Conservation (phyloP, 2,113 vertebrate species). For the Arizona elegans region DNA sequence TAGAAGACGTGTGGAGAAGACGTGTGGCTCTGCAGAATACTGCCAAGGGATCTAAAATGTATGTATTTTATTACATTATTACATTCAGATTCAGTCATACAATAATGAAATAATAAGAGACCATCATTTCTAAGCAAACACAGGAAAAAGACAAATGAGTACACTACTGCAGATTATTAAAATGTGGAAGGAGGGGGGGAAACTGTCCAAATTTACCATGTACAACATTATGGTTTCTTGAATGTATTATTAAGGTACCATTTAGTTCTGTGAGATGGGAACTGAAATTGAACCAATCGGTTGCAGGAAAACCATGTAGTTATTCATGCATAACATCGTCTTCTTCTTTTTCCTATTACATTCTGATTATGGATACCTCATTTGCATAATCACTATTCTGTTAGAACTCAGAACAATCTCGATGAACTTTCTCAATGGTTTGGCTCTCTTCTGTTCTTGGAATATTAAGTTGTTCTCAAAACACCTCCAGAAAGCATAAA, state of each 20-base stretch:
- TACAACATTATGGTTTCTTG: constrained; percentile 11
- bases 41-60: neutral
- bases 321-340: neutral
- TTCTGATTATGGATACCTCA: neutral
- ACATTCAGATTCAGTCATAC: neutral
- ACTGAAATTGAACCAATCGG: neutral
- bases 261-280: constrained; percentile 10
- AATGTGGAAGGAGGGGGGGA: neutral
- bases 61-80: neutral
- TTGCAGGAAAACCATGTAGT: neutral
- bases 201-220: neutral
- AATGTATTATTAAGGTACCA: constrained; percentile 16
- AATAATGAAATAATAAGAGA: neutral
- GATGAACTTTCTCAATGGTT: constrained; percentile 10
- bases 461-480: neutral
- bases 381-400: neutral
- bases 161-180: neutral
- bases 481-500: neutral
- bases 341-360: neutral
- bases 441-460: neutral
- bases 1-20: neutral
- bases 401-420: neutral
- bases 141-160: constrained; percentile 12
- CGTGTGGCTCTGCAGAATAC: neutral
- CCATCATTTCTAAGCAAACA: neutral